Evolutionary conservation across 2,113 vertebrate species (phyloP).

Genomic region (Pterocles burchelli): DNA sequence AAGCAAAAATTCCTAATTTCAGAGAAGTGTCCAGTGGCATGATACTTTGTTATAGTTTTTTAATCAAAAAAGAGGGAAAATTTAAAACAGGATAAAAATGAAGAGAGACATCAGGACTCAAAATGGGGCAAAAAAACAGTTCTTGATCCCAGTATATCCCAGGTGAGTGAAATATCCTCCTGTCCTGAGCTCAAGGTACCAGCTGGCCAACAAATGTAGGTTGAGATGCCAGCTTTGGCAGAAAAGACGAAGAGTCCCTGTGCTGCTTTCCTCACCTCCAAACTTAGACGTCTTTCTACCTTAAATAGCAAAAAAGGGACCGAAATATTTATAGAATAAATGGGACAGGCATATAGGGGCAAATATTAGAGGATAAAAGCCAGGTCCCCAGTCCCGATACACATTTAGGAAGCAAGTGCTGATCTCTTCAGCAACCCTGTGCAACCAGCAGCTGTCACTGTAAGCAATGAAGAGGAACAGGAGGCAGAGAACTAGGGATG

Average conservation of each 20-base stretch:
- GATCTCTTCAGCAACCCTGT: not conserved
- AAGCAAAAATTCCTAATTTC: not conserved
- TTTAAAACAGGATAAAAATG: not conserved
- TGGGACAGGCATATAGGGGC: not conserved
- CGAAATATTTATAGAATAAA: not conserved
- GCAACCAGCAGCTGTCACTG: slow-evolving; percentile 55
- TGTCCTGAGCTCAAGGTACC: not conserved
- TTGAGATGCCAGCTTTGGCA: not conserved
- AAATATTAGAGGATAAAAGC: not conserved
- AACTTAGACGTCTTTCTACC: not conserved
- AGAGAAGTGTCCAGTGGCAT: not conserved
- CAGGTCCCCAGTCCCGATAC: not conserved
- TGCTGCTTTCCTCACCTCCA: not conserved
- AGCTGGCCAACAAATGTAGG: not conserved
- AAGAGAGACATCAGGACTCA: not conserved
- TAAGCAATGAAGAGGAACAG: not conserved
- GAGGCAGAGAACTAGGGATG: not conserved
- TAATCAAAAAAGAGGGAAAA: not conserved
- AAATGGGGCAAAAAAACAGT: not conserved
- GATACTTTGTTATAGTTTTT: not conserved
- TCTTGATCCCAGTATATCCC: not conserved
- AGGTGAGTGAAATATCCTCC: not conserved
- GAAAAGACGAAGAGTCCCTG: not conserved
- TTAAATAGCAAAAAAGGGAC: not conserved
- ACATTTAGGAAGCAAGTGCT: not conserved